Base-by-base conservation (phyloP, 2,888 invertebrate genomes). In the Apamea monoglypha region DNA sequence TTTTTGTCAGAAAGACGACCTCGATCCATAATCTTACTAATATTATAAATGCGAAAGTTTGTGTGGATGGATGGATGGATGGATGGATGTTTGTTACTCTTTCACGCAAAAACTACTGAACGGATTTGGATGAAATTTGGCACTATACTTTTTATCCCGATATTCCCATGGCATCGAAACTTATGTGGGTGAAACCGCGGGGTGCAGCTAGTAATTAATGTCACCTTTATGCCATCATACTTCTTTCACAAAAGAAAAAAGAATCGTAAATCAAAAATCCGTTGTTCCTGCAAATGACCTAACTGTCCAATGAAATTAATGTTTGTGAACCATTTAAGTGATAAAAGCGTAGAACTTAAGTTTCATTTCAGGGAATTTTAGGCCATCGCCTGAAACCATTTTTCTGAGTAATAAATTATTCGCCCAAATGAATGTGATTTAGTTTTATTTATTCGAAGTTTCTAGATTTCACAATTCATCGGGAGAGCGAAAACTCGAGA, bases 281-380 rank as follows among this genome's bases (percentile, higher is more conserved):
- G 40, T 82, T 84, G 44, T 80, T 87, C 80, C 72, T 78, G 77
- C 67, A 73, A 87, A 87, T 87, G 87, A 81, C 77, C 69, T 32
- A 69, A 63, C 72, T 79, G 87, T 70, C 87, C 79, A 77, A 74
- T 29, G 8, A 71, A 81, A 83, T 88, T 76, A 88, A 81, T 81
- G 63, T 21, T 69, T 81, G 68, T 50, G 67, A 74, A 40, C 74
- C 63, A 81, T 82, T 81, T 73, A 63, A 53, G 53, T 66, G 70
- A 68, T 68, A 69, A 44, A 14, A 50, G 29, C 50, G 32, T 64
- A 64, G 74, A 74, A 78, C 71, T 72, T 74, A 75, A 67, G 68
- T 71, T 83, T 69, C 32, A 76, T 85, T 82, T 79, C 64, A 64
- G 14, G 4, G 56, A 82, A 75, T 82, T 75, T 73, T 25, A 74